phyloP scores from a whole-genome alignment of 2,888 invertebrate genomes.

The Oscheius sp. region DNA sequence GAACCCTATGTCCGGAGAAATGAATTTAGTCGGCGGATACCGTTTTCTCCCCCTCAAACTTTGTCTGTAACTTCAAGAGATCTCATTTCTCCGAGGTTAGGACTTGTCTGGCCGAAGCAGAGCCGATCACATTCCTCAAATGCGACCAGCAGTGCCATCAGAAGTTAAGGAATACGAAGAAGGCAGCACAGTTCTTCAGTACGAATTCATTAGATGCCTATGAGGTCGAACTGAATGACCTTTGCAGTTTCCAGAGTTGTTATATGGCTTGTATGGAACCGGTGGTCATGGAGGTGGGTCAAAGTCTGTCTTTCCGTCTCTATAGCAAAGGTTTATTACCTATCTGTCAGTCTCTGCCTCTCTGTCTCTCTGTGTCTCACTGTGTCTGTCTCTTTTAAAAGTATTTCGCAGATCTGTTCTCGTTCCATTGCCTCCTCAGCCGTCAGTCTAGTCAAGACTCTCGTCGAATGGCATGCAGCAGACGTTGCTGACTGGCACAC shows the following conservation, averaged over 20 bases:
- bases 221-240: conserved; percentile 62
- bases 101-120: conserved; percentile 66
- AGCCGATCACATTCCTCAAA: conserved; percentile 71
- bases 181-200: conserved; percentile 52
- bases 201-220: conserved; percentile 61
- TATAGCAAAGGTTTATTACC: too few relatives aligned
- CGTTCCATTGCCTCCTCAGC: conserved; percentile 54
- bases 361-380: background rate
- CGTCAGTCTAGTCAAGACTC: conserved; percentile 59
- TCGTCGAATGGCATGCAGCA: conserved; percentile 69
- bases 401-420: conserved; percentile 57
- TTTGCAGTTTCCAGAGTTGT: conserved; percentile 69
- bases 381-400: background rate
- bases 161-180: conserved; percentile 40
- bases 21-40: conserved; percentile 65
- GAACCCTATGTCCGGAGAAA: background rate
- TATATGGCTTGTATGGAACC: conserved; percentile 64
- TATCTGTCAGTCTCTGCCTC: too few relatives aligned
- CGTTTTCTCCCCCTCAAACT: conserved; percentile 71
- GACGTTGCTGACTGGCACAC: conserved; percentile 69
- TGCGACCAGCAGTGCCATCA: conserved; percentile 70
- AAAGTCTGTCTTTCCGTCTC: too few relatives aligned
- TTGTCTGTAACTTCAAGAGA: conserved; percentile 68
- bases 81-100: conserved; percentile 39
- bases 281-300: conserved; percentile 55